A percentile compares a stretch with the other conserved stretches of the same genome.
Evolutionary conservation across 2,888 invertebrate genomes (phyloP).

Genomic region (Watsonalla binaria): DNA sequence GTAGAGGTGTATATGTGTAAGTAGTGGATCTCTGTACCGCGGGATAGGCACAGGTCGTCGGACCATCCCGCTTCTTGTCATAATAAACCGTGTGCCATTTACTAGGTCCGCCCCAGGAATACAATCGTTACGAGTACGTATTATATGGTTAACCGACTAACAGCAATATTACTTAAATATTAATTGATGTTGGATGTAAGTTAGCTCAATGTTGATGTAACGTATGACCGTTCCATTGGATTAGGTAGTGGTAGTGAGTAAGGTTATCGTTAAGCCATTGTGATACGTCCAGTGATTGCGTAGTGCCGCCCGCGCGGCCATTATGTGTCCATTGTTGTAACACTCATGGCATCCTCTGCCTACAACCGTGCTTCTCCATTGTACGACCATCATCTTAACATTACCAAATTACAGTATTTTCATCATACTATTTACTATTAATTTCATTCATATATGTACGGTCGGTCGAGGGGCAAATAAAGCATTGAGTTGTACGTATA

Average conservation of each 20-base stretch:
- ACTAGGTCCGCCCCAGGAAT: constrained; percentile 63
- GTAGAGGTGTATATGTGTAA: constrained; percentile 46
- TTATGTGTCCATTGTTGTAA: not conserved
- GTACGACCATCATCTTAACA: not conserved
- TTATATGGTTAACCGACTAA: constrained; percentile 70
- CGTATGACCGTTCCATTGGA: constrained; percentile 74
- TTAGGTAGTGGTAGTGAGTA: constrained; percentile 68
- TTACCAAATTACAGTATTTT: too few relatives aligned
- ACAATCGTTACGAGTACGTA: constrained; percentile 54
- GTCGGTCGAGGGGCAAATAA: too few relatives aligned
- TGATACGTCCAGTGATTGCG: constrained; percentile 74
- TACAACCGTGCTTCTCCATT: constrained; percentile 4
- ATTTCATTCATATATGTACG: too few relatives aligned
- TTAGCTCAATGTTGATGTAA: constrained; percentile 76
- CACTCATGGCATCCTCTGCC: not conserved
- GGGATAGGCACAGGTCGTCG: constrained; percentile 24
- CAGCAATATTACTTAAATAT: constrained; percentile 76
- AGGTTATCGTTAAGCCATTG: constrained; percentile 66
- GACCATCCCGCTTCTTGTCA: constrained; percentile 65
- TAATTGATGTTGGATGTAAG: constrained; percentile 72
- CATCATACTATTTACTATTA: too few relatives aligned
- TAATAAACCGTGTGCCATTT: constrained; percentile 74
- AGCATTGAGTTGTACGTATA: too few relatives aligned
- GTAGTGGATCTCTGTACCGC: constrained; percentile 45
- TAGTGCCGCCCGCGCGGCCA: constrained; percentile 9